Evolutionary conservation across 2,888 invertebrate genomes (phyloP).

Genomic region (Scelioninae gen. 1): DNA sequence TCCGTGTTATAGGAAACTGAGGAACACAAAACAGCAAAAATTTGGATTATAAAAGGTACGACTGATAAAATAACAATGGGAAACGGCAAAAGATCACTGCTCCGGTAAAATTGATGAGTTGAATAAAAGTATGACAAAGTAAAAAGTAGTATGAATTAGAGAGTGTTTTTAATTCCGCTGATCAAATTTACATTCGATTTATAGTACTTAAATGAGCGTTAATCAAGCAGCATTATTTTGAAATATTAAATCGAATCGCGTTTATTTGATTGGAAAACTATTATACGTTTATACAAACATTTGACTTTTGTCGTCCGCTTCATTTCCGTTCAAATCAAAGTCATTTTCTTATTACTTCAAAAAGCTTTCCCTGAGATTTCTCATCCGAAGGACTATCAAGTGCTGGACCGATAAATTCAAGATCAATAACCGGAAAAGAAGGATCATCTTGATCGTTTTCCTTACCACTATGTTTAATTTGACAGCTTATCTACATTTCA

Average conservation of each 20-base stretch:
- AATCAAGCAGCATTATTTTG: background rate
- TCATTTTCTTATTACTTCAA: slow-evolving; percentile 36
- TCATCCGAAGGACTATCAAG: slow-evolving; percentile 27
- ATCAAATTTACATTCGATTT: slow-evolving; percentile 21
- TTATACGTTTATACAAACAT: background rate
- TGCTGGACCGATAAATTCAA: slow-evolving; percentile 39
- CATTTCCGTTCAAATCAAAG: slow-evolving; percentile 33
- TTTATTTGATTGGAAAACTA: slow-evolving; percentile 1
- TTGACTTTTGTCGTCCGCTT: slow-evolving; percentile 4
- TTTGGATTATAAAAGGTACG: slow-evolving; percentile 42
- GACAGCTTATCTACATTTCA: slow-evolving; percentile 3
- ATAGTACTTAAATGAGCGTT: background rate
- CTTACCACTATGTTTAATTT: slow-evolving; percentile 29
- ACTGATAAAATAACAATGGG: slow-evolving; percentile 42
- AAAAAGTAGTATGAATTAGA: slow-evolving; percentile 3
- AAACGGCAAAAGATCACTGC: slow-evolving; percentile 29
- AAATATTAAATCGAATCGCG: background rate
- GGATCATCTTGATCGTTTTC: slow-evolving; percentile 40
- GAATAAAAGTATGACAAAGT: slow-evolving; percentile 17
- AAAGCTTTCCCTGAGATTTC: slow-evolving; percentile 18
- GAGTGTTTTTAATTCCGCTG: slow-evolving; percentile 11
- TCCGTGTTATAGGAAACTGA: slow-evolving; percentile 32
- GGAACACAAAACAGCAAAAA: slow-evolving; percentile 45
- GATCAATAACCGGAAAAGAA: slow-evolving; percentile 49
- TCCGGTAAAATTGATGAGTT: slow-evolving; percentile 18